Conservation (phyloP, 2,113 vertebrate genomes). For the Myotis brandtii region DNA sequence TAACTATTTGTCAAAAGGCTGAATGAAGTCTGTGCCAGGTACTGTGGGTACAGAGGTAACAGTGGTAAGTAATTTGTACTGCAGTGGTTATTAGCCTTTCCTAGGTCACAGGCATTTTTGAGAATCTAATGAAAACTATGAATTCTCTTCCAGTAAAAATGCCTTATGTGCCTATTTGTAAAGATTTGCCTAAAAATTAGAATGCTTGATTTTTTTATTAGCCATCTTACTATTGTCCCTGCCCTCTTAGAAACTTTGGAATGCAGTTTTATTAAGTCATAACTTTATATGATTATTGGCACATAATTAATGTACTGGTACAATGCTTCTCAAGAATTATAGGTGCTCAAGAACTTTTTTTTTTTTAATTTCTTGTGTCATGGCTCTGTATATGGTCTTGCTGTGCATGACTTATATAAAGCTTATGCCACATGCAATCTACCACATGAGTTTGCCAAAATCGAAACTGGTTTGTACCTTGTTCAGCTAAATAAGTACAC, state of each 20-base stretch:
- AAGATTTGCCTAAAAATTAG: background rate
- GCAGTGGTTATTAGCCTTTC: background rate
- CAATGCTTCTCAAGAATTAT: background rate
- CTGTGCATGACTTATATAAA: background rate
- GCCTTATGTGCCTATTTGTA: background rate
- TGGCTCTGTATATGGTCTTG: background rate
- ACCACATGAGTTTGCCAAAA: constrained; percentile 1
- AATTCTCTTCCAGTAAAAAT: constrained; percentile 17
- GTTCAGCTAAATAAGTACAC: background rate
- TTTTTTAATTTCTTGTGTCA: background rate
- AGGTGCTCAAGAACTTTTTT: background rate
- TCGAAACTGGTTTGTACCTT: background rate
- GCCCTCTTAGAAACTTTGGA: background rate
- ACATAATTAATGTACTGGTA: background rate
- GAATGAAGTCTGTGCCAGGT: background rate
- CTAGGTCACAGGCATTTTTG: background rate
- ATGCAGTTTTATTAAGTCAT: constrained; percentile 3
- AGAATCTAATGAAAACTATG: constrained; percentile 26
- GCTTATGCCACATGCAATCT: background rate
- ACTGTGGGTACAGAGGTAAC: background rate
- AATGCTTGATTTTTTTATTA: constrained; percentile 13
- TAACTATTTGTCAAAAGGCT: constrained; percentile 21
- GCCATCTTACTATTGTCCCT: background rate
- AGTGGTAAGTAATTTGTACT: constrained; percentile 1
- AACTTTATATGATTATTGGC: background rate